phyloP scores from a whole-genome alignment of 2,797 vertebrate species.

The Oreortyx pictus region DNA sequence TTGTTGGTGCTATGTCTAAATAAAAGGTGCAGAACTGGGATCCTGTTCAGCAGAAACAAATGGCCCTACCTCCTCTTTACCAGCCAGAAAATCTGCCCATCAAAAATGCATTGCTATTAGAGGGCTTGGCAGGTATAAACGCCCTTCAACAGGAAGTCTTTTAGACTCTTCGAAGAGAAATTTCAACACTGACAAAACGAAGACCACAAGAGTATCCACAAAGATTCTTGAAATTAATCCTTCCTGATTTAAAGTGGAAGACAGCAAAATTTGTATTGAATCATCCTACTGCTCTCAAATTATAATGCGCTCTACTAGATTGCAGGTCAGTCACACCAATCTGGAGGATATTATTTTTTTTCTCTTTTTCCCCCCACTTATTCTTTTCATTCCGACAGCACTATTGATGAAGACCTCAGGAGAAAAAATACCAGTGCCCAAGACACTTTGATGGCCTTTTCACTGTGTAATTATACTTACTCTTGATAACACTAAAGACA shows the following conservation, averaged over 20 bases:
- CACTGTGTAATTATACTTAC: slow-evolving; percentile 78
- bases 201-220: not conserved
- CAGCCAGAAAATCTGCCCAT: slow-evolving; percentile 8
- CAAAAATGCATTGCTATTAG: not conserved
- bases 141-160: not conserved
- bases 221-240: slow-evolving; percentile 70
- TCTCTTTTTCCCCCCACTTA: not conserved
- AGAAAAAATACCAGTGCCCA: slow-evolving; percentile 66
- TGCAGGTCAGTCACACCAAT: slow-evolving; percentile 72
- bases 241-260: slow-evolving; percentile 74
- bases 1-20: not conserved
- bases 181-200: slow-evolving; percentile 43
- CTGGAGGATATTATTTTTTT: slow-evolving; percentile 62
- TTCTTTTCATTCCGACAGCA: slow-evolving; percentile 71
- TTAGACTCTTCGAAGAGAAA: slow-evolving; percentile 28
- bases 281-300: slow-evolving; percentile 63
- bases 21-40: not conserved
- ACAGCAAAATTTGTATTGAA: slow-evolving; percentile 71
- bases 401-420: slow-evolving; percentile 79
- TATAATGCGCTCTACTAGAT: slow-evolving; percentile 69
- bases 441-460: slow-evolving; percentile 76
- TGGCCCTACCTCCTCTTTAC: not conserved
- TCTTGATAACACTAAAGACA: slow-evolving; percentile 78
- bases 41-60: not conserved
- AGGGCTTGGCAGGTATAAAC: not conserved